Evolutionary conservation across 2,797 vertebrate genomes (phyloP), one percentile per base, ranked within the genome.

Genomic region (Tragelaphus eurycerus): DNA sequence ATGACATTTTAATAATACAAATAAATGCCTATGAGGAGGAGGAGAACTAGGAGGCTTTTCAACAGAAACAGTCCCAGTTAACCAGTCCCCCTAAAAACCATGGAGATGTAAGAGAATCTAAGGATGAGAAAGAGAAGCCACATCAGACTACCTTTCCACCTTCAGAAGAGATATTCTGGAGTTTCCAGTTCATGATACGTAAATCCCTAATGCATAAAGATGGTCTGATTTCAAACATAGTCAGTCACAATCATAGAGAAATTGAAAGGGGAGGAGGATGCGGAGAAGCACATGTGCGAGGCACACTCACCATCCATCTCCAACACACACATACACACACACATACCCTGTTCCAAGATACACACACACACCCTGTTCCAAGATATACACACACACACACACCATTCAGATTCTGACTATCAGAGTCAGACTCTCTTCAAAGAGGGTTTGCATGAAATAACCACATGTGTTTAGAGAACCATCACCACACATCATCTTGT

Each of bases 1-100:
- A n/a, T 81, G 79, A 46, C 89, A 50, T 78, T 84, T 76, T 64
- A 95, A 76, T 86, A 88, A 79, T 55, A 90, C 74, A 93, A 91
- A 83, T 74, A 85, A 88, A 93, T 46, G 76, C 52, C 83, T 59
- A 54, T n/a, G 83, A 25, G 46, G 78, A 21, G 52, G 57, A 91
- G 43, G 46, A 95, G 43, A 84, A 94, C 16, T 86, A 79, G 71
- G 81, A 97, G 46, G 31, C 31, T 89, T 82, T 60, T 84, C 62
- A 64, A 71, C 31, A 94, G 92, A 93, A 95, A 95, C 5, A 95
- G 52, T 38, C 60, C 52, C 16, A 48, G 27, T 96, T 93, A 91
- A 79, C 60, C 48, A 71, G 21, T 67, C 90, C 57, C 57, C 57
- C 59, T 8, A 79, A 86, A 34, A 94, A n/a, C 62, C 43, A 95